Conservation (phyloP, 2,113 vertebrate genomes). For the Myiopsitta monachus region DNA sequence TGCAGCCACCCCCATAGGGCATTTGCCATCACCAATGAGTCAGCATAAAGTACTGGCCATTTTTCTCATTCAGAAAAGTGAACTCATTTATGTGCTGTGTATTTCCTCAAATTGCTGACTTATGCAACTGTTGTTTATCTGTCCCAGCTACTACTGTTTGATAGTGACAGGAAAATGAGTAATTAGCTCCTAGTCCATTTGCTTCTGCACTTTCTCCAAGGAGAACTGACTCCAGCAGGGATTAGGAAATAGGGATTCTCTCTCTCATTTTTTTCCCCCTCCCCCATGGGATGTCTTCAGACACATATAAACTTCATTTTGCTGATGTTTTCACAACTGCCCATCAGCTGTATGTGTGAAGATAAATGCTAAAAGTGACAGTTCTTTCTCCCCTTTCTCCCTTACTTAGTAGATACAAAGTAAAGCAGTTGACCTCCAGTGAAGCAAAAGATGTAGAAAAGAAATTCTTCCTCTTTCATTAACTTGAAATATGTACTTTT, state of each 20-base stretch:
- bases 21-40: too few relatives aligned
- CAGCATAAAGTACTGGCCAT: too few relatives aligned
- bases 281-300: background rate
- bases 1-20: too few relatives aligned
- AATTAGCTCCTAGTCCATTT: background rate
- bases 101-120: background rate
- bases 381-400: background rate
- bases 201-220: background rate
- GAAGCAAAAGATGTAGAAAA: background rate
- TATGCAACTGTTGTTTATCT: background rate
- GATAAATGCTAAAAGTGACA: background rate
- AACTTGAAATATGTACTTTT: background rate
- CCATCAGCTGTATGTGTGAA: background rate
- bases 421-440: background rate
- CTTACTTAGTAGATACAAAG: background rate
- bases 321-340: background rate
- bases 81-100: background rate
- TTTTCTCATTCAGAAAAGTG: too few relatives aligned
- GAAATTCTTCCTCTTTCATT: background rate
- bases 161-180: background rate
- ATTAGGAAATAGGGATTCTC: background rate
- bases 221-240: background rate
- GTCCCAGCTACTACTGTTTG: background rate
- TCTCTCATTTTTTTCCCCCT: too few relatives aligned
- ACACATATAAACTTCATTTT: background rate